These are phyloP conservation scores for Gambusia holbrooki DNA, from an alignment of 2,113 vertebrate genomes.

Conservation along the genomic window DNA sequence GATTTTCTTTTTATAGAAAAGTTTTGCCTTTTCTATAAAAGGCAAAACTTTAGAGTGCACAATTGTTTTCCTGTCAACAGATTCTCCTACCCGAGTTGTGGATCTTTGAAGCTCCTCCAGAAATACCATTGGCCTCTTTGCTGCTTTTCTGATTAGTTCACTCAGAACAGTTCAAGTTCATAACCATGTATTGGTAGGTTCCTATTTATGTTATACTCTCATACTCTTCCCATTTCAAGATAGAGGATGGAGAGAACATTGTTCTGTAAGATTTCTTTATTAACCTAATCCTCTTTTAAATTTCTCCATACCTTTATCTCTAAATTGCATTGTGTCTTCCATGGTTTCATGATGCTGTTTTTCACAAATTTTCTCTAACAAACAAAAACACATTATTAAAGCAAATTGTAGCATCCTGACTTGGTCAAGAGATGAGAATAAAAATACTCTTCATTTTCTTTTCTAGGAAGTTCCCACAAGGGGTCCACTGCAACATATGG, in stretches of 20 bases:
- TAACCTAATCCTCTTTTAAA: not conserved
- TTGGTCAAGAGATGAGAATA: too few relatives aligned
- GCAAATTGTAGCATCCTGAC: too few relatives aligned
- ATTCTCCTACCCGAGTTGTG: not conserved
- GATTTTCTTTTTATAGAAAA: not conserved
- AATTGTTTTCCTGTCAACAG: not conserved
- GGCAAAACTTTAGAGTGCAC: not conserved
- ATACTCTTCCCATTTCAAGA: not conserved
- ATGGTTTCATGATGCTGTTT: not conserved
- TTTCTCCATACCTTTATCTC: not conserved
- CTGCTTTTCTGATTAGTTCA: not conserved
- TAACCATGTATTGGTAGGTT: not conserved
- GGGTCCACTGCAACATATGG: too few relatives aligned
- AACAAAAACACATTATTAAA: not conserved
- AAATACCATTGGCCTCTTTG: too few relatives aligned
- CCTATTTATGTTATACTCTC: not conserved
- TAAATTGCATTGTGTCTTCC: not conserved
- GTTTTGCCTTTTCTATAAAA: not conserved
- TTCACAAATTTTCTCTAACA: not conserved
- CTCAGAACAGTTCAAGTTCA: not conserved
- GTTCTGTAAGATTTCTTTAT: too few relatives aligned
- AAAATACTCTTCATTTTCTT: too few relatives aligned
- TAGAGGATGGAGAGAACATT: not conserved
- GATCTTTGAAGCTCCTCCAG: too few relatives aligned
- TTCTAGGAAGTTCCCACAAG: too few relatives aligned